A percentile compares a stretch with the other conserved stretches of the same genome.
Evolutionary conservation across 2,113 vertebrate genomes (phyloP).

Genomic region (Cochlearius cochlearius): DNA sequence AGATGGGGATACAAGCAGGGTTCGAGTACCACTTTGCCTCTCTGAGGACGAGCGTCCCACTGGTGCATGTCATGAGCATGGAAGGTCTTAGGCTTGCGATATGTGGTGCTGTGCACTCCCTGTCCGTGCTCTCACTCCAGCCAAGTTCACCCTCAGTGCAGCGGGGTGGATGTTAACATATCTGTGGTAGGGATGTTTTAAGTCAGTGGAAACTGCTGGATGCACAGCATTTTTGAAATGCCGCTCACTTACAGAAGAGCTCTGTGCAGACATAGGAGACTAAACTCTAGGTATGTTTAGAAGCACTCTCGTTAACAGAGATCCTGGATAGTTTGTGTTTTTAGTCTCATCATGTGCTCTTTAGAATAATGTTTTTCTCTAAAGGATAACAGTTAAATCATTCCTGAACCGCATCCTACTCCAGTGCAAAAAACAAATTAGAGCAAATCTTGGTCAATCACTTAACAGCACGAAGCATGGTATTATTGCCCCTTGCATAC

Average conservation of each 20-base stretch:
- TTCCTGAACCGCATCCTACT: background rate
- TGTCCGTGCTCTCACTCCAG: background rate
- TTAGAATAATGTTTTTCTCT: background rate
- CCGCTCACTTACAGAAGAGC: accelerated
- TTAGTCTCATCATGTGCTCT: background rate
- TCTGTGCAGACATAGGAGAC: background rate
- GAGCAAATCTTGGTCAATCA: background rate
- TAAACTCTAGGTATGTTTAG: background rate
- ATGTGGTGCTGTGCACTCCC: background rate
- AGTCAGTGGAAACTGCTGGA: background rate
- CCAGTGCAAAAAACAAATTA: background rate
- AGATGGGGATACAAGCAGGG: background rate
- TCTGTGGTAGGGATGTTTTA: background rate
- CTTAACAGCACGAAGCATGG: background rate
- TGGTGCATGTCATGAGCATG: background rate
- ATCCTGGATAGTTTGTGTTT: background rate
- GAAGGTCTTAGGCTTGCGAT: background rate
- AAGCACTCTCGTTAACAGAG: background rate
- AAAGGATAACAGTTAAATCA: background rate
- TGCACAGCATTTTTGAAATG: background rate
- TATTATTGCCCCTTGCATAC: background rate
- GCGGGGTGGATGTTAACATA: background rate
- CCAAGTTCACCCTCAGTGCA: background rate
- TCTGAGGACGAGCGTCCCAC: accelerated
- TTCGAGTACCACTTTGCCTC: background rate